These are phyloP conservation scores for Eulemur mongoz DNA, from an alignment of 2,797 vertebrate species.

Conservation along the genomic window DNA sequence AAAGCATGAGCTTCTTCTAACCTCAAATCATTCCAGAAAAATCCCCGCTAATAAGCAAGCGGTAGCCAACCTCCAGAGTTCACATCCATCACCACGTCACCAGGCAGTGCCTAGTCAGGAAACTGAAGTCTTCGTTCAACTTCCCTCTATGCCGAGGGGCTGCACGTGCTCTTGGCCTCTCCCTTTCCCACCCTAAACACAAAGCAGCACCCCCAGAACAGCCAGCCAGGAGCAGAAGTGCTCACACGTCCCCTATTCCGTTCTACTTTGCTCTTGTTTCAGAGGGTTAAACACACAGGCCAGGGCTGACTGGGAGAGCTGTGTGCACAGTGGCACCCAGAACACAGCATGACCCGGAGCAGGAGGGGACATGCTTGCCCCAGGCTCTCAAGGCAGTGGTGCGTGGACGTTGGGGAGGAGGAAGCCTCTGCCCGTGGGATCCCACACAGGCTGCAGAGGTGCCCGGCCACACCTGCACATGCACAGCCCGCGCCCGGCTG, in stretches of 20 bases:
- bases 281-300: not conserved
- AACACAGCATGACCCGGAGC: not conserved
- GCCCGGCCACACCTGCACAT: accelerated
- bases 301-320: not conserved
- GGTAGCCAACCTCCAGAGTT: not conserved
- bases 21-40: not conserved
- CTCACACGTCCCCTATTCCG: accelerated
- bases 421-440: not conserved
- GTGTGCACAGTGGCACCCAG: accelerated
- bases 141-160: constrained; percentile 69
- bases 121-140: constrained; percentile 49
- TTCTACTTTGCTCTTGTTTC: not conserved
- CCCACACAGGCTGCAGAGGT: accelerated
- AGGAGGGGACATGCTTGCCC: no score
- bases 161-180: constrained; percentile 61
- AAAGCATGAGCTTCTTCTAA: not conserved
- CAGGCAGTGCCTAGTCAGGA: not conserved
- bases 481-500: accelerated
- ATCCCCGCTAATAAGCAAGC: not conserved
- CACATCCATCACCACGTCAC: accelerated
- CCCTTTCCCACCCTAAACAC: not conserved
- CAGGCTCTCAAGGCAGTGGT: not conserved
- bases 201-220: not conserved
- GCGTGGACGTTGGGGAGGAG: not conserved
- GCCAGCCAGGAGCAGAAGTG: accelerated